A percentile compares a stretch with the other conserved stretches of the same genome.
Evolutionary conservation across 2,888 invertebrate species (phyloP).

Genomic region (Dryobota labecula): DNA sequence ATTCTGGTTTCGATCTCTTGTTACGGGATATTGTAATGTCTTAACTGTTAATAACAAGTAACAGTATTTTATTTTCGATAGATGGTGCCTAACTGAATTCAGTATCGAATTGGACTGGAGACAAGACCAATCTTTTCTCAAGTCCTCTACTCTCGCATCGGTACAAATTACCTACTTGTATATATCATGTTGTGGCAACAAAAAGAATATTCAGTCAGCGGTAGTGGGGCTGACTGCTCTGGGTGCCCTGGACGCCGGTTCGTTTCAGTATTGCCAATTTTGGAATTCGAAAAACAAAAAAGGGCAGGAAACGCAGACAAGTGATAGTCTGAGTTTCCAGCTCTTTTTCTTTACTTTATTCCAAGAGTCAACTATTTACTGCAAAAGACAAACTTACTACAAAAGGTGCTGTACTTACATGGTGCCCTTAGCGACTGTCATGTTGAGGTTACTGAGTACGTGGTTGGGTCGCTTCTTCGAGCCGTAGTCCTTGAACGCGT

Average conservation of each 20-base stretch:
- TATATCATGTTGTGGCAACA: background rate
- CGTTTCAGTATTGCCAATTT: background rate
- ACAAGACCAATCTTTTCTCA: background rate
- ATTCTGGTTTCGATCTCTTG: background rate
- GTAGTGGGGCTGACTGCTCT: background rate
- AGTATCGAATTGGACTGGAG: background rate
- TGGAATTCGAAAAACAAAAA: background rate
- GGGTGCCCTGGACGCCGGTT: background rate
- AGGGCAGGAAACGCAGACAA: background rate
- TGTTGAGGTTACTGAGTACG: slow-evolving; percentile 96
- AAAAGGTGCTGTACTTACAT: slow-evolving; percentile 93
- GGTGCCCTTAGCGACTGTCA: slow-evolving; percentile 98
- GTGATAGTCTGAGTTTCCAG: too few relatives aligned
- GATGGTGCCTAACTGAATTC: background rate
- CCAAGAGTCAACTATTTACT: background rate
- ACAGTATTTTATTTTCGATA: background rate
- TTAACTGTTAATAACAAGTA: background rate
- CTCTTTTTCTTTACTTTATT: background rate
- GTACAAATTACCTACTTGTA: background rate
- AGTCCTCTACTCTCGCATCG: background rate
- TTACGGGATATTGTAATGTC: background rate
- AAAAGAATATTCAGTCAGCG: background rate
- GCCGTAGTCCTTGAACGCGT: slow-evolving; percentile 97
- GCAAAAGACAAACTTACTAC: background rate
- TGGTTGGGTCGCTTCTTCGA: slow-evolving; percentile 96